Percentiles rank a stretch among this genome's conserved stretches.
These are phyloP conservation scores for Antechinus stuartii DNA, from an alignment of 2,113 vertebrate species.

Conservation along the genomic window DNA sequence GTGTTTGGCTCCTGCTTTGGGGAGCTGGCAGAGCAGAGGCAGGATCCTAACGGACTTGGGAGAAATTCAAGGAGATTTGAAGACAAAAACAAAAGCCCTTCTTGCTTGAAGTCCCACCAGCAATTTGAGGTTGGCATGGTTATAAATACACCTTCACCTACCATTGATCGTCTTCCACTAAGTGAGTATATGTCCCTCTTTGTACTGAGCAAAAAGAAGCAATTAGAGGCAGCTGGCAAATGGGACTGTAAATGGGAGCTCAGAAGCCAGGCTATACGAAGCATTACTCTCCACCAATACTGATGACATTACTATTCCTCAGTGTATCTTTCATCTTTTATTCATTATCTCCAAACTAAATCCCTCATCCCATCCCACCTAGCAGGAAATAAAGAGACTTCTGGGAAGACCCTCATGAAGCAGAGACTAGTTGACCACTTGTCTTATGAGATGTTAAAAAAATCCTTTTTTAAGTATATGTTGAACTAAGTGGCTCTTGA, in stretches of 20 bases:
- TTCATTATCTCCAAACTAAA: not conserved
- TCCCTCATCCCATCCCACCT: not conserved
- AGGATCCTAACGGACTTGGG: not conserved
- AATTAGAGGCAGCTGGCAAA: slow-evolving; percentile 10
- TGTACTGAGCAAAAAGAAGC: not conserved
- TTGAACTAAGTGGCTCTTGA: not conserved
- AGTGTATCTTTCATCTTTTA: not conserved
- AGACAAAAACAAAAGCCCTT: slow-evolving; percentile 50
- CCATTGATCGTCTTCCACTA: not conserved
- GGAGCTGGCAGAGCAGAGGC: slow-evolving; percentile 33
- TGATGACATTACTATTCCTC: rapidly evolving
- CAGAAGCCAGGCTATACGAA: not conserved
- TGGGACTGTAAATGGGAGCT: not conserved
- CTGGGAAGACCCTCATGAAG: not conserved
- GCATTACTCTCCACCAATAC: not conserved
- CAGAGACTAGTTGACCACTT: not conserved
- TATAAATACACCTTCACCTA: not conserved
- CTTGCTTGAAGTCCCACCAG: slow-evolving; percentile 15
- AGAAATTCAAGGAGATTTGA: slow-evolving; percentile 49
- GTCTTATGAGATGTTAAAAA: not conserved
- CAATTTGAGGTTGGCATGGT: not conserved
- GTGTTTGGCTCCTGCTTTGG: slow-evolving; percentile 12
- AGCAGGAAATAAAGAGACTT: not conserved
- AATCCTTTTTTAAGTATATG: not conserved
- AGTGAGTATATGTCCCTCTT: not conserved